Evolutionary conservation across 92 coral and sea anemone genomes (phyloP).

Genomic region (Galaxea fascicularis): DNA sequence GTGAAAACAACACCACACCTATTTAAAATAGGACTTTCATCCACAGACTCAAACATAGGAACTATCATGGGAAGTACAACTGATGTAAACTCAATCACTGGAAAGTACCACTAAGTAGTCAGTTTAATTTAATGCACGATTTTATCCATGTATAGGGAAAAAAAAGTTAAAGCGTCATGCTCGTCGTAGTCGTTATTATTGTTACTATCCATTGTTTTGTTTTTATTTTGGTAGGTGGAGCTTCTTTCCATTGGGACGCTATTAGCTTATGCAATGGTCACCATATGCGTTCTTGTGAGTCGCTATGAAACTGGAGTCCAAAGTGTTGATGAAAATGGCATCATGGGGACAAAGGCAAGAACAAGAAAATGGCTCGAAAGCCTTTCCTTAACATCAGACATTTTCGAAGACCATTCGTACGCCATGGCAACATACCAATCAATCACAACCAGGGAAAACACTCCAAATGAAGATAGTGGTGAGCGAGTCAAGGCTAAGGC

Average conservation of each 20-base stretch:
- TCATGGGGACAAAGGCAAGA: constrained; percentile 29
- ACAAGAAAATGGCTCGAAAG: constrained; percentile 66
- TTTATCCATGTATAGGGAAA: too few species aligned
- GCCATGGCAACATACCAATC: constrained; percentile 2
- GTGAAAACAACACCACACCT: too few species aligned
- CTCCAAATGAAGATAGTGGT: background rate
- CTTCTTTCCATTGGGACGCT: constrained; percentile 83
- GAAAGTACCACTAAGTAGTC: too few species aligned
- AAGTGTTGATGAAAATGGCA: constrained; percentile 57
- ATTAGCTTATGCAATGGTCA: constrained; percentile 87
- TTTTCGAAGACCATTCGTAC: constrained; percentile 19
- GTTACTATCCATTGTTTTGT: too few species aligned
- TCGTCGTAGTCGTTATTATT: too few species aligned
- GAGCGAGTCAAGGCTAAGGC: background rate
- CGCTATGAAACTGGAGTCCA: constrained; percentile 79
- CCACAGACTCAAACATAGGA: too few species aligned
- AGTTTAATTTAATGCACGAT: too few species aligned
- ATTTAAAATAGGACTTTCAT: too few species aligned
- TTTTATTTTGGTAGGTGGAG: constrained; percentile 43
- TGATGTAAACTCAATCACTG: too few species aligned
- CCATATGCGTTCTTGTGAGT: constrained; percentile 78
- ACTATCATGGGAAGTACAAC: too few species aligned
- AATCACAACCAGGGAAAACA: background rate
- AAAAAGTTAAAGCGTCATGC: too few species aligned
- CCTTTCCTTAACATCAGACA: constrained; percentile 33